phyloP scores from a whole-genome alignment of 1,140 invertebrate species.

The Orussus abietinus region DNA sequence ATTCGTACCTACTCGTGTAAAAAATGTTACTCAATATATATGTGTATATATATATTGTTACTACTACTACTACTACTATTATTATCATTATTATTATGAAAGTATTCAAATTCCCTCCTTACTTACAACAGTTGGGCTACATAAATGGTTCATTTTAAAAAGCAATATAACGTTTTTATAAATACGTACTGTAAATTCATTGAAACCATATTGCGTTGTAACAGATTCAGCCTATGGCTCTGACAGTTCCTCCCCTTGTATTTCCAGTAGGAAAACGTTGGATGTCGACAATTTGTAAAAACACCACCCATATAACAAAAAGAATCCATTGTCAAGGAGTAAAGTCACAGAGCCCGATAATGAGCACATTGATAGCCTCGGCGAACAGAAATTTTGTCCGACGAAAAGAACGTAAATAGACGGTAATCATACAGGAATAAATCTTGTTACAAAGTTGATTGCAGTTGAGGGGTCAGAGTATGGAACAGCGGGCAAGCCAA shows the following conservation, averaged over 20 bases:
- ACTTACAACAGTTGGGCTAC: too few species aligned
- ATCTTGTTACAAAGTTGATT: constrained; percentile 32
- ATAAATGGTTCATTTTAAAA: constrained; percentile 15
- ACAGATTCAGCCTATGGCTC: constrained; percentile 19
- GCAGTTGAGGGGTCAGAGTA: constrained; percentile 65
- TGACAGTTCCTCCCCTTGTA: constrained; percentile 32
- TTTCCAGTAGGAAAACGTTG: constrained; percentile 31
- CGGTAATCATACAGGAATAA: constrained; percentile 38
- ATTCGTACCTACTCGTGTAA: too few species aligned
- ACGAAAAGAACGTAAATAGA: constrained; percentile 42
- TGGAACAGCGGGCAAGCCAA: constrained; percentile 68
- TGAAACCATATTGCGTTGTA: background rate
- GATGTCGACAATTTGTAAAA: constrained; percentile 36
- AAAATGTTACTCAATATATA: too few species aligned
- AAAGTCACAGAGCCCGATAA: constrained; percentile 35
- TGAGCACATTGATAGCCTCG: constrained; percentile 27
- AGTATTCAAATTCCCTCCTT: too few species aligned
- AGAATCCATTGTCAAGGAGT: constrained; percentile 38
- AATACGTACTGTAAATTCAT: constrained; percentile 8
- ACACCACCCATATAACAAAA: constrained; percentile 35
- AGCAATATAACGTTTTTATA: constrained; percentile 2
- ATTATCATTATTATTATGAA: too few species aligned
- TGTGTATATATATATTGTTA: too few species aligned
- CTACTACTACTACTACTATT: too few species aligned
- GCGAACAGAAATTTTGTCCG: constrained; percentile 40